phyloP scores from a whole-genome alignment of 2,888 invertebrate species.

The Pollenia angustigena region DNA sequence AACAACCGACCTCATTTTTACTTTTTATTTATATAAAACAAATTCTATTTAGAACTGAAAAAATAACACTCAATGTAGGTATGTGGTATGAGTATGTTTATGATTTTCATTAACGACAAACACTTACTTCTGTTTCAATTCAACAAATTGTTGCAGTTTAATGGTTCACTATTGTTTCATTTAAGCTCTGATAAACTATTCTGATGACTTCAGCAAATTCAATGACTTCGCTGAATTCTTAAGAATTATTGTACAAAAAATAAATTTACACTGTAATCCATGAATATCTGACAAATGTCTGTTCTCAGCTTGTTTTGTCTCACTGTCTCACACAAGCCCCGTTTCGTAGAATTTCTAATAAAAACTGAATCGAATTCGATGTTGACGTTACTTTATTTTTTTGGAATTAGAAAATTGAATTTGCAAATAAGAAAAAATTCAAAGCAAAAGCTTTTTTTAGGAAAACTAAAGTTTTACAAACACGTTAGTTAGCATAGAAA shows the following conservation, averaged over 20 bases:
- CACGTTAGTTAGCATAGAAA: slow-evolving; percentile 47
- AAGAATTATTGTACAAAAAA: slow-evolving; percentile 6
- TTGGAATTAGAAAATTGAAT: slow-evolving; percentile 24
- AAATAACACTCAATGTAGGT: too few relatives aligned
- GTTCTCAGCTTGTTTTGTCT: background rate
- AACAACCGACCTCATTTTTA: slow-evolving; percentile 35
- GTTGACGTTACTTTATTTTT: slow-evolving; percentile 26
- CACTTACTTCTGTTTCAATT: background rate
- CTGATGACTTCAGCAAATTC: slow-evolving; percentile 33
- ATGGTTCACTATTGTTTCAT: background rate
- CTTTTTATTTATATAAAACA: background rate
- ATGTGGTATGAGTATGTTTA: too few relatives aligned
- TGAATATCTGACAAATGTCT: slow-evolving; percentile 32
- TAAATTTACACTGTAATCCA: background rate
- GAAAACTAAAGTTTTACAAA: slow-evolving; percentile 6
- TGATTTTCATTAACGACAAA: too few relatives aligned
- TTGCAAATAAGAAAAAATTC: slow-evolving; percentile 41
- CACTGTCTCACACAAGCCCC: slow-evolving; percentile 30
- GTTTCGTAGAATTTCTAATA: slow-evolving; percentile 50
- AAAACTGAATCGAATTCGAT: slow-evolving; percentile 33
- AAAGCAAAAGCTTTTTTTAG: slow-evolving; percentile 32
- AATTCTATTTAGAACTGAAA: background rate
- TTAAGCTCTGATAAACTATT: slow-evolving; percentile 8
- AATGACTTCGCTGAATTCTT: slow-evolving; percentile 30
- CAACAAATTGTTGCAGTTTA: background rate